phyloP scores from a whole-genome alignment of 1,140 invertebrate species.

The Hermetia illucens region DNA sequence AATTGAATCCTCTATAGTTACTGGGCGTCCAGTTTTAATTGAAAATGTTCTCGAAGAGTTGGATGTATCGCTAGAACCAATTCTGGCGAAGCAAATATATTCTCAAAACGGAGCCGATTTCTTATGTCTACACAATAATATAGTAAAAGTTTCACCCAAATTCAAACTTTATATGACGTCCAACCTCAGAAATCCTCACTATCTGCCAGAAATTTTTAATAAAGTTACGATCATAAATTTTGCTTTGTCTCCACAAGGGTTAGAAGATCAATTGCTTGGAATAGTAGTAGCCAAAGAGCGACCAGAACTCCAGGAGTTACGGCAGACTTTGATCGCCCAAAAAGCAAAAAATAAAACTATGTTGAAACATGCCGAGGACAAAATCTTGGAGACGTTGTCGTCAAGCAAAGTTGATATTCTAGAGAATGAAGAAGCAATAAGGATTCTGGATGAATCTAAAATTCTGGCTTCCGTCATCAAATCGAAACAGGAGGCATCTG shows the following conservation, averaged over 20 bases:
- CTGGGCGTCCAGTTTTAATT: conserved; percentile 69
- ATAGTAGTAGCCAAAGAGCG: conserved; percentile 85
- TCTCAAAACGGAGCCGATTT: conserved; percentile 59
- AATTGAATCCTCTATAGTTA: conserved; percentile 69
- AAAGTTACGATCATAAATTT: conserved; percentile 90
- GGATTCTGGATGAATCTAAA: conserved; percentile 78
- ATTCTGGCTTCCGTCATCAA: conserved; percentile 64
- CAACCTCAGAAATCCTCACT: conserved; percentile 80
- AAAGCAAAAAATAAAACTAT: conserved; percentile 69
- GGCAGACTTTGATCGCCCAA: conserved; percentile 73
- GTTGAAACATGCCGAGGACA: conserved; percentile 77
- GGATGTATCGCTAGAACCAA: conserved; percentile 69
- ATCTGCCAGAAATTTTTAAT: conserved; percentile 77
- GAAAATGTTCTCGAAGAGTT: conserved; percentile 76
- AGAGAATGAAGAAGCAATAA: conserved; percentile 81
- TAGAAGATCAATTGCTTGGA: conserved; percentile 85
- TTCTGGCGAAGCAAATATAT: conserved; percentile 71
- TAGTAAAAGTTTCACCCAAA: conserved; percentile 59
- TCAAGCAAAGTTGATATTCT: conserved; percentile 76
- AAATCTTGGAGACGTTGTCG: conserved; percentile 78
- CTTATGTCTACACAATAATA: conserved; percentile 73
- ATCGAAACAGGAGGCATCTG: conserved; percentile 64
- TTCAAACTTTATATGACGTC: conserved; percentile 84
- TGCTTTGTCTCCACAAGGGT: conserved; percentile 72
- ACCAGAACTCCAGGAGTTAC: conserved; percentile 77